Evolutionary conservation across 2,888 invertebrate species (phyloP), one percentile per base, ranked within the genome.

Genomic region (Uloborus plumipes): DNA sequence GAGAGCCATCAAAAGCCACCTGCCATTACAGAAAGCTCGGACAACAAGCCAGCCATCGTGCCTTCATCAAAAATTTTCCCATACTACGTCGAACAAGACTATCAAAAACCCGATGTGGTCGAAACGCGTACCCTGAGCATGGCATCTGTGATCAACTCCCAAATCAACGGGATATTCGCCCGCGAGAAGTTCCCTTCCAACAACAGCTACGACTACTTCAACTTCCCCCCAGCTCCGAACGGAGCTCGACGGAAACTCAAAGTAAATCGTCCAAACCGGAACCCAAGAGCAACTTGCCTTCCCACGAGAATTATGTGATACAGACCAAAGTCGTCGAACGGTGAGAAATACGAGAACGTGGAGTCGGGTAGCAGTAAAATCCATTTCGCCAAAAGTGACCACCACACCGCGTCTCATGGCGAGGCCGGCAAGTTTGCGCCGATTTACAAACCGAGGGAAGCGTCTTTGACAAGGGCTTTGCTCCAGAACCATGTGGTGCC

Each of bases 91-190:
- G 70, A 81, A 11, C 22, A 51, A 26, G 74, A 81, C 18, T 53
- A 55, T 47, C 73, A 50, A 49, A 81, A 81, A 31, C 22, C 49
- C 20, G 55, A 58, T 13, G 50, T 47, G 16, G 55, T 81, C 14
- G 80, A 81, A 73, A 81, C 74, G 1, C 74, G 80, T n/a, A 81
- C 74, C 31, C 18, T 81, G 31, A 81, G 74, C 39, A 67, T 81
- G 49, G 82, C 64, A 9, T 74, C 80, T 4, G 77, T 83, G 3
- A 73, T 76, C 16, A 74, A 83, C 39, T 73, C 77, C 26, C 62
- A 83, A 59, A 77, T 83, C 16, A 83, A 83, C 59, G 83, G 83
- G 13, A 76, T 82, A n/a, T 82, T 66, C 49, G 71, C 81, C 15
- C 65, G 81, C 6, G 81, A 82, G 13, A 82, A 75, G 15, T 66